Evolutionary conservation across 2,113 vertebrate genomes (phyloP).

Genomic region (Hemiscyllium ocellatum): DNA sequence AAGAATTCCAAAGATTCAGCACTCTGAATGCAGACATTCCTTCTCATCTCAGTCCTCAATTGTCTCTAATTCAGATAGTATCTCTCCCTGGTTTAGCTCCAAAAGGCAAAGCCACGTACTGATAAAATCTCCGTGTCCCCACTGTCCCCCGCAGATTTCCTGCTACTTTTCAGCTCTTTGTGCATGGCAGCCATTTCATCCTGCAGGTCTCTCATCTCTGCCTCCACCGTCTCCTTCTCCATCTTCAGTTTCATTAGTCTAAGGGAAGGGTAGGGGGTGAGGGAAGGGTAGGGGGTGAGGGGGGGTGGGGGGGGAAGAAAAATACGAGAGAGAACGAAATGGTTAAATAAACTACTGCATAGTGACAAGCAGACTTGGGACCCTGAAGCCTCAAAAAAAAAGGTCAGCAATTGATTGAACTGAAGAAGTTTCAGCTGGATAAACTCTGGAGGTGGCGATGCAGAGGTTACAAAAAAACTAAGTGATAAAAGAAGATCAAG

Average conservation of each 20-base stretch:
- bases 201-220: constrained; percentile 57
- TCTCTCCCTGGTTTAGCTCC: too few species aligned
- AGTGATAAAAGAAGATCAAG: background rate
- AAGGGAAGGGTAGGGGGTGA: background rate
- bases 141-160: constrained; percentile 6
- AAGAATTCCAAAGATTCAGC: too few species aligned
- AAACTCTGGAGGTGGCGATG: background rate
- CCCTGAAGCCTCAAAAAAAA: background rate
- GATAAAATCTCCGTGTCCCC: background rate
- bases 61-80: too few species aligned
- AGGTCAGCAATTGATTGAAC: background rate
- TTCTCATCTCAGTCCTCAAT: too few species aligned
- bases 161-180: constrained; percentile 64
- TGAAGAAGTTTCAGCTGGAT: background rate
- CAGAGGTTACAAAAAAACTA: background rate
- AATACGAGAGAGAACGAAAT: too few species aligned
- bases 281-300: too few species aligned
- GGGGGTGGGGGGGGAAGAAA: too few species aligned
- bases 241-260: constrained; percentile 60
- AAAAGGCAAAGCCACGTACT: background rate
- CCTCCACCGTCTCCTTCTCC: constrained; percentile 57
- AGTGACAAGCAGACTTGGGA: background rate
- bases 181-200: constrained; percentile 67
- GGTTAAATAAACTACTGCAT: too few species aligned
- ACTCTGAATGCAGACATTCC: too few species aligned